Evolutionary conservation across 1,140 invertebrate genomes (phyloP).

Genomic region (Myzus persicae): DNA sequence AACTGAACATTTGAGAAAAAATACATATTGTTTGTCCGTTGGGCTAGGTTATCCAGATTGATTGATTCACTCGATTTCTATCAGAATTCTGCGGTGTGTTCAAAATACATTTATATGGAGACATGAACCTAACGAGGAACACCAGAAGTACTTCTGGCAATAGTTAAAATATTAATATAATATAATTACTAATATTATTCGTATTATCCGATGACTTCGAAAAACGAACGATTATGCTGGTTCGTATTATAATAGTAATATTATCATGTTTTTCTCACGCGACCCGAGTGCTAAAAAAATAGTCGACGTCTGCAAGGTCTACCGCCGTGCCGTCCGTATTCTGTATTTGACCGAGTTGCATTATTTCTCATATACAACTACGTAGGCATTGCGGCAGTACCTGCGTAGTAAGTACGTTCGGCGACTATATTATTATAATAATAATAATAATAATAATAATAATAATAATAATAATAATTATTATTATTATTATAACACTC

Average conservation of each 20-base stretch:
- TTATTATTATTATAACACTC: slow-evolving; percentile 21
- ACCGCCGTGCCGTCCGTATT: neutral
- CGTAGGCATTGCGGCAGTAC: neutral
- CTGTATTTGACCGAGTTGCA: neutral
- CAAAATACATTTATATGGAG: no score
- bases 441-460: no score
- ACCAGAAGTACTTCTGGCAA: no score
- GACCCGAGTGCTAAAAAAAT: slow-evolving; percentile 7
- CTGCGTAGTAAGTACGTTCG: no score
- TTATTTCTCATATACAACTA: neutral
- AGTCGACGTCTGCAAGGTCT: neutral
- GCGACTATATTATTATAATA: neutral
- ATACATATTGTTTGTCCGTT: no score
- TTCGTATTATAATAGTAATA: neutral
- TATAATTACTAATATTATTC: no score
- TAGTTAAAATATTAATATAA: no score
- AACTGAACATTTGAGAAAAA: no score
- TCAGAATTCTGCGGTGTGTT: no score
- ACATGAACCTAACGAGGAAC: no score
- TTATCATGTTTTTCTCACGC: neutral
- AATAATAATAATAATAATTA: neutral
- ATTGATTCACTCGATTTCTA: no score
- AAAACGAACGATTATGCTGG: neutral
- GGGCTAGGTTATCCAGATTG: no score
- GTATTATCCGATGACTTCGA: neutral